Conservation (phyloP, 2,797 vertebrate genomes). For the Diplodus puntazzo region DNA sequence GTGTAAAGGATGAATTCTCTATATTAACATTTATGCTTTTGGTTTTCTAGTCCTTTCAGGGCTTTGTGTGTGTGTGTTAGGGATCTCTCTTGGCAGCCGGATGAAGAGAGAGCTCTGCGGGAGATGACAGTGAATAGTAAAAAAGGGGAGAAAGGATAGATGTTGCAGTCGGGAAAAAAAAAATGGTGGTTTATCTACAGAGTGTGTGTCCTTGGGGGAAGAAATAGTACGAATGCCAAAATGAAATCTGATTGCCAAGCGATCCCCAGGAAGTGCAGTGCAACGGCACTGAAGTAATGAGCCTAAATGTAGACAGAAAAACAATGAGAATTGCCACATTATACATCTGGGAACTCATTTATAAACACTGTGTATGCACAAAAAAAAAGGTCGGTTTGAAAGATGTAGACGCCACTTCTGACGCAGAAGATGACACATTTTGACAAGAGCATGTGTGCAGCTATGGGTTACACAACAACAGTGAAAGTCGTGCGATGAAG, state of each 20-base stretch:
- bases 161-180: conserved; percentile 56
- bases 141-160: conserved; percentile 50
- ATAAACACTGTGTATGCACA: conserved; percentile 25
- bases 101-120: conserved; percentile 55
- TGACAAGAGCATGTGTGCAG: conserved; percentile 18
- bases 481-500: conserved; percentile 11
- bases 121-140: conserved; percentile 69
- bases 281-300: conserved; percentile 39
- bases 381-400: conserved; percentile 5
- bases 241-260: conserved; percentile 50
- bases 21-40: conserved; percentile 44
- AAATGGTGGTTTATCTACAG: conserved; percentile 62
- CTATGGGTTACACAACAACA: conserved; percentile 9
- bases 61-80: conserved; percentile 44
- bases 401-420: conserved; percentile 1
- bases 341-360: conserved; percentile 46
- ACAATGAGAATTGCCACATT: conserved; percentile 33
- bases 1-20: conserved; percentile 17
- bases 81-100: conserved; percentile 58
- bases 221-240: conserved; percentile 40
- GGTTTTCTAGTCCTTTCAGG: conserved; percentile 42
- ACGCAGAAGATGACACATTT: conserved; percentile 22
- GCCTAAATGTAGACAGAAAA: conserved; percentile 30
- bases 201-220: conserved; percentile 52
- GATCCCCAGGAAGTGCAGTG: conserved; percentile 33